Percentiles rank a stretch among this genome's conserved stretches.
phyloP scores from a whole-genome alignment of 2,888 invertebrate species.

The Dryocosmus kuriphilus region DNA sequence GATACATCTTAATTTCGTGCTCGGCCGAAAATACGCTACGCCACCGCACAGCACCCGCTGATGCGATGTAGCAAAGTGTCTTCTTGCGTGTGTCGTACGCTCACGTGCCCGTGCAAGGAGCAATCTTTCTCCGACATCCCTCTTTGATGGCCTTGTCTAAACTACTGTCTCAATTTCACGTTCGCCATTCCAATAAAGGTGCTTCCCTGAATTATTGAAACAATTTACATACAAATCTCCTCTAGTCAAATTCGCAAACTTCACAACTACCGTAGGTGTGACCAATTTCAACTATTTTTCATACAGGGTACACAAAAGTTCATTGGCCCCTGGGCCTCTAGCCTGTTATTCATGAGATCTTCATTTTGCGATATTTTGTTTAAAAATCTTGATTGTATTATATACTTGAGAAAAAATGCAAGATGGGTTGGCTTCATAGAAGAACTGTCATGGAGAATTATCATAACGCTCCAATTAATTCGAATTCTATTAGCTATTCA shows the following conservation, averaged over 20 bases:
- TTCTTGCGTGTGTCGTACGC: slow-evolving; percentile 39
- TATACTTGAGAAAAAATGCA: background rate
- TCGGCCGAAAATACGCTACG: slow-evolving; percentile 63
- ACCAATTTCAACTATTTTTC: background rate
- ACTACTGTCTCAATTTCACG: slow-evolving; percentile 37
- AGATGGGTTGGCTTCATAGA: background rate
- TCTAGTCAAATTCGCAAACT: background rate
- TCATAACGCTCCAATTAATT: slow-evolving; percentile 14
- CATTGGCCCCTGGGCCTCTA: no score
- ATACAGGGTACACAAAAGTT: background rate
- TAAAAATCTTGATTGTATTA: background rate
- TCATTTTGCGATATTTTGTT: no score
- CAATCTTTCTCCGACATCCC: slow-evolving; percentile 36
- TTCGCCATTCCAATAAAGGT: background rate
- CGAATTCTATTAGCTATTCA: background rate
- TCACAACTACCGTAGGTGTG: background rate
- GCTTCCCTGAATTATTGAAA: slow-evolving; percentile 17
- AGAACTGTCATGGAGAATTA: background rate
- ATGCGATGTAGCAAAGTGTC: slow-evolving; percentile 45
- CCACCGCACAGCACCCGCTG: slow-evolving; percentile 55
- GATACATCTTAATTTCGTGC: slow-evolving; percentile 76
- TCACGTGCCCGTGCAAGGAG: slow-evolving; percentile 24
- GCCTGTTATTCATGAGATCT: no score
- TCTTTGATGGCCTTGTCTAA: slow-evolving; percentile 40
- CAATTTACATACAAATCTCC: slow-evolving; percentile 5